A percentile compares a stretch with the other conserved stretches of the same genome.
phyloP scores from a whole-genome alignment of 2,888 invertebrate species.

The Byasa hedistus region DNA sequence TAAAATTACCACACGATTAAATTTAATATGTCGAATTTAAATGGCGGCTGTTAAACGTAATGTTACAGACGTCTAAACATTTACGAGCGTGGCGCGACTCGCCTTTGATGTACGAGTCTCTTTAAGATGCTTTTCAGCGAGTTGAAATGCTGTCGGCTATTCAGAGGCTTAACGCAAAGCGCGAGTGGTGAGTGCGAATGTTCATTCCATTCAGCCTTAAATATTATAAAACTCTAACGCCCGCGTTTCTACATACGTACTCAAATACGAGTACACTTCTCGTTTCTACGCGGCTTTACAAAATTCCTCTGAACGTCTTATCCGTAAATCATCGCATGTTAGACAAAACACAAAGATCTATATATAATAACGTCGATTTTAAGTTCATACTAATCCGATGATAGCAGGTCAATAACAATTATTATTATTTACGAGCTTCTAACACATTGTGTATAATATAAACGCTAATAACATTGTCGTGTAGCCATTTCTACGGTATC shows the following conservation, averaged over 20 bases:
- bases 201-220: conserved; percentile 25
- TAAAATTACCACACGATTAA: not conserved
- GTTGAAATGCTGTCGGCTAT: conserved; percentile 25
- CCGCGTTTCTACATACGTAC: conserved; percentile 7
- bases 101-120: conserved; percentile 26
- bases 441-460: not conserved
- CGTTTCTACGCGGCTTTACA: not conserved
- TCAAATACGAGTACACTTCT: conserved; percentile 6
- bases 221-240: conserved; percentile 26
- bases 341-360: not conserved
- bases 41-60: conserved; percentile 7
- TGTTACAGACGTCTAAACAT: conserved; percentile 22
- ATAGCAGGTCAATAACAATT: not conserved
- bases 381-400: too few relatives aligned
- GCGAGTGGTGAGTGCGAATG: conserved; percentile 18
- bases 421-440: not conserved
- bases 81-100: conserved; percentile 19
- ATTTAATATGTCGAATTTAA: conserved; percentile 7
- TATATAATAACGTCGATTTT: not conserved
- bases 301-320: not conserved
- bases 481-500: too few relatives aligned
- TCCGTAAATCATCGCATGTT: not conserved
- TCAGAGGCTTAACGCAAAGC: conserved; percentile 24
- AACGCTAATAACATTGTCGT: too few relatives aligned
- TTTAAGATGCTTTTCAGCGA: conserved; percentile 26